phyloP scores from a whole-genome alignment of 2,113 vertebrate genomes.

The Fregata magnificens region DNA sequence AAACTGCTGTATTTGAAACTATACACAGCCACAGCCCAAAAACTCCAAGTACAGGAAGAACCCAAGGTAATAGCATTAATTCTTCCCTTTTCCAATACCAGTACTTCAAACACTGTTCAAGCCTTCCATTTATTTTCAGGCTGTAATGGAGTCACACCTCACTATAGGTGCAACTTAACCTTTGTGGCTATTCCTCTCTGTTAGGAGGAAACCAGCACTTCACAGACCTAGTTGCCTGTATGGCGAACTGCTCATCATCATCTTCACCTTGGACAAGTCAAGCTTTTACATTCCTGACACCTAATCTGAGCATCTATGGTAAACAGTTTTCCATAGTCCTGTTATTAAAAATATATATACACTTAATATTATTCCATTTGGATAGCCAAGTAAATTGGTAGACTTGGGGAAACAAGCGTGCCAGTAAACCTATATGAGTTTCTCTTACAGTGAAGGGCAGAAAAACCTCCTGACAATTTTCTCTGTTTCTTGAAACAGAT shows the following conservation, averaged over 20 bases:
- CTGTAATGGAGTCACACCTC: background rate
- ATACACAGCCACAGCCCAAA: background rate
- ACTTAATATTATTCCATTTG: background rate
- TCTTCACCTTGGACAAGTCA: background rate
- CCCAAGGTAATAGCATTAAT: fast-evolving
- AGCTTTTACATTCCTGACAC: background rate
- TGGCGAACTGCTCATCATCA: background rate
- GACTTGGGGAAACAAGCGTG: background rate
- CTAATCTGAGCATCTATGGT: background rate
- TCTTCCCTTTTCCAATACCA: background rate
- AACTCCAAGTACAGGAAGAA: background rate
- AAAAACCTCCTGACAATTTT: background rate
- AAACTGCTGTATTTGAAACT: background rate
- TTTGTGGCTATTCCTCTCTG: background rate
- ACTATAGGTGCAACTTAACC: background rate
- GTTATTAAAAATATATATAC: background rate
- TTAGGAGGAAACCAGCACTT: background rate
- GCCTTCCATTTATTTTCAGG: background rate
- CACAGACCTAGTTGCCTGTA: background rate
- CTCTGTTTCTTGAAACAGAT: background rate
- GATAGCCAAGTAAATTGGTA: background rate
- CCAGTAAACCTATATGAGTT: background rate
- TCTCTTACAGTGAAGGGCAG: background rate
- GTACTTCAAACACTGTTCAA: fast-evolving
- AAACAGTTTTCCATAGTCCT: background rate